Percentiles rank a stretch among this genome's conserved stretches.
phyloP scores from a whole-genome alignment of 2,797 vertebrate genomes.

The Galagoides demidoff region DNA sequence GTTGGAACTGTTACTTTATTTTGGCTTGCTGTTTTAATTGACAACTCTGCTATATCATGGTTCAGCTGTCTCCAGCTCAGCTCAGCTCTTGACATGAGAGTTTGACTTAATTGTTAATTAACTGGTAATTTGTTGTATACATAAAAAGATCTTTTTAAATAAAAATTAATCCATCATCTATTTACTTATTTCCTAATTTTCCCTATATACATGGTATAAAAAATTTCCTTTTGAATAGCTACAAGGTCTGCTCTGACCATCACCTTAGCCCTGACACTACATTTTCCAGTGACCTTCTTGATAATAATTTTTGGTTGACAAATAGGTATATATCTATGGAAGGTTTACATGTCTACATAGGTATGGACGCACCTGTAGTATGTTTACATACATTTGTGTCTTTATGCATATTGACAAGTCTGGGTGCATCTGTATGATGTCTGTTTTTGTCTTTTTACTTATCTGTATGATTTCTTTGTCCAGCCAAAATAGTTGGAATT shows the following conservation, averaged over 20 bases:
- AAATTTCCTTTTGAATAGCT: background rate
- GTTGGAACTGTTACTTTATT: background rate
- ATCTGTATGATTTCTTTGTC: background rate
- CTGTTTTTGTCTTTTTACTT: background rate
- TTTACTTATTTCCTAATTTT: background rate
- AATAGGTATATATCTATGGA: background rate
- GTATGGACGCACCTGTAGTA: background rate
- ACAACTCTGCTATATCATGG: background rate
- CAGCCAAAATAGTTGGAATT: background rate
- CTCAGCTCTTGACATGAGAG: background rate
- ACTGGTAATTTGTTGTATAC: background rate
- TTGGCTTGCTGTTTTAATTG: background rate
- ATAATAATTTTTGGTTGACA: background rate
- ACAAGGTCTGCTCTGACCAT: background rate
- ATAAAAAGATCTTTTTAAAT: background rate
- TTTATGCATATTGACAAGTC: background rate
- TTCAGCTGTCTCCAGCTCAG: background rate
- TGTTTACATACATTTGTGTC: background rate
- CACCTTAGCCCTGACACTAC: background rate
- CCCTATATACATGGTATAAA: background rate
- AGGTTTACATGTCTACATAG: background rate
- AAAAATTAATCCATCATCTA: background rate
- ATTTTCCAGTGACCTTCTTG: background rate
- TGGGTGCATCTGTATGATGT: background rate
- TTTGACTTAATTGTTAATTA: background rate